A percentile compares a stretch with the other conserved stretches of the same genome.
phyloP scores from a whole-genome alignment of 2,888 invertebrate genomes.

The Scaptomyza cyrtandrae region DNA sequence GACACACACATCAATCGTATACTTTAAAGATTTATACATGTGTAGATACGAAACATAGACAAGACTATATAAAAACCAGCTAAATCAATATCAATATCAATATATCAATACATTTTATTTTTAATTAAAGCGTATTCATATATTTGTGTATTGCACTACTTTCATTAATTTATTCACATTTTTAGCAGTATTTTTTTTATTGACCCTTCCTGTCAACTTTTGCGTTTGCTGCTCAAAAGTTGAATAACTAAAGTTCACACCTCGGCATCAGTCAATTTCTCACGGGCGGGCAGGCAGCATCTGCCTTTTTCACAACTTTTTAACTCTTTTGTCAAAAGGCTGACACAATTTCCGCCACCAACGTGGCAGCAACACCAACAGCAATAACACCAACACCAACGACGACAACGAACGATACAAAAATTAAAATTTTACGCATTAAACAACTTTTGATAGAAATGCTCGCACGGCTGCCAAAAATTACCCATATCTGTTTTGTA shows the following conservation, averaged over 20 bases:
- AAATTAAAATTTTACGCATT: slow-evolving; percentile 78
- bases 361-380: slow-evolving; percentile 49
- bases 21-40: too few relatives aligned
- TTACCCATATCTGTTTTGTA: slow-evolving; percentile 68
- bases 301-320: slow-evolving; percentile 73
- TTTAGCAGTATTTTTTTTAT: neutral
- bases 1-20: too few relatives aligned
- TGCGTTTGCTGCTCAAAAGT: slow-evolving; percentile 1
- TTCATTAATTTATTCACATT: slow-evolving; percentile 6
- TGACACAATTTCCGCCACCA: slow-evolving; percentile 72
- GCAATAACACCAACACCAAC: slow-evolving; percentile 9
- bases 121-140: too few relatives aligned
- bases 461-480: slow-evolving; percentile 59
- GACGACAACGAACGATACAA: slow-evolving; percentile 40
- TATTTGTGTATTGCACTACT: neutral
- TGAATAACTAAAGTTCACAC: slow-evolving; percentile 57
- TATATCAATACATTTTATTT: too few relatives aligned
- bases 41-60: too few relatives aligned
- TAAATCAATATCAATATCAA: too few relatives aligned
- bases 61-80: too few relatives aligned
- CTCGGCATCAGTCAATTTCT: slow-evolving; percentile 48
- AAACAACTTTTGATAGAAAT: slow-evolving; percentile 63
- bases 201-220: slow-evolving; percentile 13
- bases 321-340: slow-evolving; percentile 73
- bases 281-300: slow-evolving; percentile 31